These are phyloP conservation scores for Gastrophryne carolinensis DNA, from an alignment of 2,797 vertebrate genomes.

Conservation along the genomic window DNA sequence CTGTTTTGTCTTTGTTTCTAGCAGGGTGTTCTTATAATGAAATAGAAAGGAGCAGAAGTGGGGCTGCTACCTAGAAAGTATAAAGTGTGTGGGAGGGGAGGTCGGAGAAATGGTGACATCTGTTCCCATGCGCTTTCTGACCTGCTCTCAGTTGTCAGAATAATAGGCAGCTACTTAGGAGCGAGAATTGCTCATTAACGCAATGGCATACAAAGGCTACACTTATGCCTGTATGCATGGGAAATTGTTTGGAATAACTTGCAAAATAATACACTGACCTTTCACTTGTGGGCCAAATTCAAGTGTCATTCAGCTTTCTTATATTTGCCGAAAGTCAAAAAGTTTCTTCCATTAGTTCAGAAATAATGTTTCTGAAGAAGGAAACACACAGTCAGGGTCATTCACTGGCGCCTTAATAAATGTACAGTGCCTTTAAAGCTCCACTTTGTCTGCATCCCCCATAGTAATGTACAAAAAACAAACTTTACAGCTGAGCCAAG, in stretches of 20 bases:
- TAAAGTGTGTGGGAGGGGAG: constrained; percentile 28
- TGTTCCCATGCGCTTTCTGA: constrained; percentile 19
- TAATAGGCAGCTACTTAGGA: constrained; percentile 54
- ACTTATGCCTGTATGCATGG: constrained; percentile 55
- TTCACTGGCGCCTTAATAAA: background rate
- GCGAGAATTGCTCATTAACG: constrained; percentile 40
- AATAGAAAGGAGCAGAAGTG: background rate
- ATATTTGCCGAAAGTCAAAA: constrained; percentile 36
- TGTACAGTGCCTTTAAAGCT: background rate
- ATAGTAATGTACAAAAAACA: too few relatives aligned
- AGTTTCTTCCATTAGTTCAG: constrained; percentile 16
- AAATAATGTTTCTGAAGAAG: background rate
- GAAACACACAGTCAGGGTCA: background rate
- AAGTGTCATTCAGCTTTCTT: background rate
- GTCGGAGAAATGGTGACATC: constrained; percentile 46
- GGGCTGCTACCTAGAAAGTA: constrained; percentile 13
- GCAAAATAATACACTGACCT: constrained; percentile 60
- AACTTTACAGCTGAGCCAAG: too few relatives aligned
- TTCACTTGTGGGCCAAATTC: background rate
- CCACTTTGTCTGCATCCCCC: background rate
- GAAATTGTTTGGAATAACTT: constrained; percentile 53
- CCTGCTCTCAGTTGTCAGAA: constrained; percentile 47
- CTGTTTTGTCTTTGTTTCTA: background rate
- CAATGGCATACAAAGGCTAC: constrained; percentile 57
- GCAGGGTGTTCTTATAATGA: background rate